phyloP scores from a whole-genome alignment of 2,113 vertebrate species.

The Neogale vison region DNA sequence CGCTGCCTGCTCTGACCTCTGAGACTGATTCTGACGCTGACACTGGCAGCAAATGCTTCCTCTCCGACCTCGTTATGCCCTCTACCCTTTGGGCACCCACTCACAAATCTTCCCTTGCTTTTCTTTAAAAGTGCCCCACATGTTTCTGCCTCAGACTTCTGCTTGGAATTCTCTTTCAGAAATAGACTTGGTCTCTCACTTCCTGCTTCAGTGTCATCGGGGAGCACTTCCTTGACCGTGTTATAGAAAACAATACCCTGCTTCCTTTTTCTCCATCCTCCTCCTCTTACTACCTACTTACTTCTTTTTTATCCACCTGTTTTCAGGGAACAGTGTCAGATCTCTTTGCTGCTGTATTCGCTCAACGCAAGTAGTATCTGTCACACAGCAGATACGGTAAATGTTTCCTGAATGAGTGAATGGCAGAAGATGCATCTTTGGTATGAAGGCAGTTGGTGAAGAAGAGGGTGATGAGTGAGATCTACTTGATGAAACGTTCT shows the following conservation, averaged over 20 bases:
- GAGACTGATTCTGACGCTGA: not conserved
- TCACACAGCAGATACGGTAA: not conserved
- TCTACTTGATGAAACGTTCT: not conserved
- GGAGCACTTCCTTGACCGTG: not conserved
- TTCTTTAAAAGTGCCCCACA: not conserved
- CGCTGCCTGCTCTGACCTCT: not conserved
- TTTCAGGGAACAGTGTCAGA: not conserved
- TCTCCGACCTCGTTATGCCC: not conserved
- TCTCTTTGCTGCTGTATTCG: not conserved
- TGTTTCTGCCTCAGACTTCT: not conserved
- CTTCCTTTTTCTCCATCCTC: not conserved
- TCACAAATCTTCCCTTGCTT: not conserved
- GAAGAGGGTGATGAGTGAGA: not conserved
- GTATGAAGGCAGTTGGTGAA: not conserved
- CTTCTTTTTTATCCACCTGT: not conserved
- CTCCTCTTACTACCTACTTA: not conserved
- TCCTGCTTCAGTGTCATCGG: not conserved
- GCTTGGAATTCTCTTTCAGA: not conserved
- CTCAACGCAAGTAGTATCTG: not conserved
- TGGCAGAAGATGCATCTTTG: not conserved
- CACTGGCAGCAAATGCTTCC: not conserved
- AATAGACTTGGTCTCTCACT: no score
- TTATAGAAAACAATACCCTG: not conserved
- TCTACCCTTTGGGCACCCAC: accelerated
- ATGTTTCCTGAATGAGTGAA: not conserved